phyloP scores from a whole-genome alignment of 2,113 vertebrate genomes.

The Trachemys scripta region DNA sequence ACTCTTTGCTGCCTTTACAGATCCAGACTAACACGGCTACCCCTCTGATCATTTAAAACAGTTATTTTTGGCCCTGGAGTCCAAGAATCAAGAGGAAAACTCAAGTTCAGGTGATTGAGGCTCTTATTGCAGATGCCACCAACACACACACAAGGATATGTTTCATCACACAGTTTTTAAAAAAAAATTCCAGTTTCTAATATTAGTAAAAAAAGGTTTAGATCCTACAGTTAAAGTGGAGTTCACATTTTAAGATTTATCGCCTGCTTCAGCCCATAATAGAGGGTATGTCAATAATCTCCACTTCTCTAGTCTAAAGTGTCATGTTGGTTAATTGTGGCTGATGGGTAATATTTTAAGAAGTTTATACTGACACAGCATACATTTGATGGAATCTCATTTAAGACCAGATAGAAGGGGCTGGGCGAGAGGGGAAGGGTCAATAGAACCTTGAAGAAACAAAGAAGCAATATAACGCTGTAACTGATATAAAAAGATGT shows the following conservation, averaged over 20 bases:
- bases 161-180: not conserved
- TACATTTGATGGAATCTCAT: not conserved
- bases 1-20: too few relatives aligned
- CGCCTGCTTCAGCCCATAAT: not conserved
- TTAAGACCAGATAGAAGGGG: not conserved
- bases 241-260: not conserved
- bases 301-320: not conserved
- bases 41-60: not conserved
- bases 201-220: not conserved
- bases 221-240: not conserved
- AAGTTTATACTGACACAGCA: not conserved
- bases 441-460: not conserved
- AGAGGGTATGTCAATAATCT: not conserved
- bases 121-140: not conserved
- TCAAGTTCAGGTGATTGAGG: constrained; percentile 1
- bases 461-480: not conserved
- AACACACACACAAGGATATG: not conserved
- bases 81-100: not conserved
- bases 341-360: not conserved
- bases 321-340: not conserved
- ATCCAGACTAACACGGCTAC: too few relatives aligned
- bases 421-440: not conserved
- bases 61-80: constrained; percentile 11
- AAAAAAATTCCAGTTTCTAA: not conserved
- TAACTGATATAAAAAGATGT: not conserved